These are phyloP conservation scores for Pachyramphus minor DNA, from an alignment of 2,113 vertebrate species.

Conservation along the genomic window DNA sequence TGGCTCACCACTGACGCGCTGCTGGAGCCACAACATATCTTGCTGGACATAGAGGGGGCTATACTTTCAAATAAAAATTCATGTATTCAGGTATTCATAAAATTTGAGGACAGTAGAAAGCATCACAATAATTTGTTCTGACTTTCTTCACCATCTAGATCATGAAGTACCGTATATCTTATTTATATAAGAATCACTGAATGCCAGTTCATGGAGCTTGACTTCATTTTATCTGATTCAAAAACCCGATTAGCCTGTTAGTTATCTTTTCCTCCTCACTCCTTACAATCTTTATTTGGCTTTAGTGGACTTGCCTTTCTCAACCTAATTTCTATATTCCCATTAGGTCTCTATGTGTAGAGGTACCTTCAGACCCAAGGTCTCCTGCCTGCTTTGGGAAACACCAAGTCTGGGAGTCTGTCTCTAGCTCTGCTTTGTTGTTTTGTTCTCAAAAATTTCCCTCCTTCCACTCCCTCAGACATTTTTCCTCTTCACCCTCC, in stretches of 20 bases:
- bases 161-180: neutral
- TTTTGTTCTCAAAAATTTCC: neutral
- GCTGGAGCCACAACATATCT: accelerated
- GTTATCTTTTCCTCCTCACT: neutral
- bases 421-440: neutral
- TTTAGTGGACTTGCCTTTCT: neutral
- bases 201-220: neutral
- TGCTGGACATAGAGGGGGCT: neutral
- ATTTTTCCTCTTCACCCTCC: neutral
- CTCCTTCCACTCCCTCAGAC: neutral
- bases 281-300: neutral
- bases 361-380: neutral
- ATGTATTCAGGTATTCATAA: neutral
- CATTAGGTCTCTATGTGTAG: neutral
- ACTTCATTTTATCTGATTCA: neutral
- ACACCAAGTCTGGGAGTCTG: neutral
- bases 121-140: neutral
- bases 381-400: neutral
- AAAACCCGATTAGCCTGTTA: neutral
- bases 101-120: neutral
- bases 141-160: neutral
- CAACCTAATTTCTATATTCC: neutral
- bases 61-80: neutral
- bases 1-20: neutral
- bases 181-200: neutral